These are phyloP conservation scores for Tachyglossus aculeatus DNA, from an alignment of 2,797 vertebrate species.

Conservation along the genomic window DNA sequence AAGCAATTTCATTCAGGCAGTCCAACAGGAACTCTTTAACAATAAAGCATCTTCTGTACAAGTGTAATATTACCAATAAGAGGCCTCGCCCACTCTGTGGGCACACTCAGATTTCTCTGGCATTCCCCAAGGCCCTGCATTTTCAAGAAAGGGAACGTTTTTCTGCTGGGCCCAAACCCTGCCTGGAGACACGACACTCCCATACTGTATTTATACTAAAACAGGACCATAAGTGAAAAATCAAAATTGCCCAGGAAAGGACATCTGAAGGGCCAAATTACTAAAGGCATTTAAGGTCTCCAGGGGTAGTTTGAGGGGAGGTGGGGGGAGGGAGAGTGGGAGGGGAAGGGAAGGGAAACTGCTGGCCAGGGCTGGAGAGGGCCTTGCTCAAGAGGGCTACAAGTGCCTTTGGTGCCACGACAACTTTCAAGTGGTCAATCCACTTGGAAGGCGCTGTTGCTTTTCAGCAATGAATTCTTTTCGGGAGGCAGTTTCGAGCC, in stretches of 20 bases:
- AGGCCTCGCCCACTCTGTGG: too few species aligned
- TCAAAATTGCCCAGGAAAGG: neutral
- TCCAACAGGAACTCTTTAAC: conserved; percentile 2
- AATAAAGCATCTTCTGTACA: too few species aligned
- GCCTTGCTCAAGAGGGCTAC: neutral
- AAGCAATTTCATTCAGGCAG: conserved; percentile 29
- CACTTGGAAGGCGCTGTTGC: neutral
- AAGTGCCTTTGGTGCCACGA: too few species aligned
- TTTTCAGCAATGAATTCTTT: neutral
- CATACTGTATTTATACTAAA: neutral
- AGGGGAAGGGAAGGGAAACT: neutral
- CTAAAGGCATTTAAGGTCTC: neutral
- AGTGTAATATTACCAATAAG: too few species aligned
- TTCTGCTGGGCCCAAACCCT: neutral
- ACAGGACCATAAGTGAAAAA: neutral
- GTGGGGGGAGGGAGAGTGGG: neutral
- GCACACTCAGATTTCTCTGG: neutral
- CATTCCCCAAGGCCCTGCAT: neutral
- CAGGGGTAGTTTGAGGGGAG: neutral
- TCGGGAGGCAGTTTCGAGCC: neutral
- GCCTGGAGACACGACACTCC: neutral
- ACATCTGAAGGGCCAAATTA: neutral
- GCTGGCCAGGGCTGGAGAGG: neutral
- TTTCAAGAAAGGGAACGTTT: conserved; percentile 1
- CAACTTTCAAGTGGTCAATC: neutral